Conservation (phyloP, 2,113 vertebrate species). For the Hippocampus mohnikei region DNA sequence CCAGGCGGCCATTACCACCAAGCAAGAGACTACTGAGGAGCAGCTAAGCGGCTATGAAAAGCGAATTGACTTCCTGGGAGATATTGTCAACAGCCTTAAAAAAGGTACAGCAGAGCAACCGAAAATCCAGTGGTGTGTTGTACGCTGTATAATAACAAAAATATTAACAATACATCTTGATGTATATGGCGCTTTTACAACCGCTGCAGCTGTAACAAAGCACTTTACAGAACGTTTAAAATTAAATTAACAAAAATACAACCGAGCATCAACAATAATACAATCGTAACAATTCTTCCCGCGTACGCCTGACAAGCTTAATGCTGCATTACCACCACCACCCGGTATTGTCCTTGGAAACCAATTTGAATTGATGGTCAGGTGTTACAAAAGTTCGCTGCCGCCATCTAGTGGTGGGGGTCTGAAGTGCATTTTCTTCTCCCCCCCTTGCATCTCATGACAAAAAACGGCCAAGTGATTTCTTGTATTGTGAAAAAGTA, state of each 20-base stretch:
- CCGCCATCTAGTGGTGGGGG: background rate
- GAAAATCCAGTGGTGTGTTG: background rate
- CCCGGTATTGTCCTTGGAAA: background rate
- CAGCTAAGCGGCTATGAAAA: conserved; percentile 30
- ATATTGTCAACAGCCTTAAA: conserved; percentile 58
- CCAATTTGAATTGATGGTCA: background rate
- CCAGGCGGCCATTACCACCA: conserved; percentile 25
- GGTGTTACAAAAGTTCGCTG: background rate
- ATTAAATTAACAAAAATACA: no score
- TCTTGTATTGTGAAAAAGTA: background rate
- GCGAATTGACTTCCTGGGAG: conserved; percentile 23
- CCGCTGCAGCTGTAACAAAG: no score
- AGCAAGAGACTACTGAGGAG: conserved; percentile 26
- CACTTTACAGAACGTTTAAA: no score
- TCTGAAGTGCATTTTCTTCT: background rate
- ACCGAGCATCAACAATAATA: no score
- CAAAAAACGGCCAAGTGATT: background rate
- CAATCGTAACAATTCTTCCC: no score
- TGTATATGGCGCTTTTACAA: no score
- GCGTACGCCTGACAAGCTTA: background rate
- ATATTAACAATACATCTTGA: no score
- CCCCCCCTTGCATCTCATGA: background rate
- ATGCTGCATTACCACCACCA: background rate
- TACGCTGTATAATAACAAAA: no score
- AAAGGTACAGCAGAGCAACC: conserved; percentile 32